Base-by-base conservation (phyloP, 2,888 invertebrate genomes). In the Aricia artaxerxes region DNA sequence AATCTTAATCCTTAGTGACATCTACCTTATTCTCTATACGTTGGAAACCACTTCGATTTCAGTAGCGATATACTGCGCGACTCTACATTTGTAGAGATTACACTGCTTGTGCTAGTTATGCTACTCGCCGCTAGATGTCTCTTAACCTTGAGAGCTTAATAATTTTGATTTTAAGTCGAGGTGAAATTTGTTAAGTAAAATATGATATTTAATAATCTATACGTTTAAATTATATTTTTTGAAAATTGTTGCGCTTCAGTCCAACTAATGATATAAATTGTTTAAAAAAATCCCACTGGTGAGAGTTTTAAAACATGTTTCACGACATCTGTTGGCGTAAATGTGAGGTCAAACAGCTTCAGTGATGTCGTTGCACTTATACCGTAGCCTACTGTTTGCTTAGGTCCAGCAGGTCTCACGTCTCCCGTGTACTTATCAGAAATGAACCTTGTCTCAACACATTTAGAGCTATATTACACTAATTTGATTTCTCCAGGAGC, bases 41-140 rank as follows among this genome's bases (percentile, higher is more conserved):
- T 11, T 69, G 69, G 35, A 11, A 38, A 69, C 5, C 16, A 6
- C 13, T 69, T 69, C 4, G 44, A 49, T 49, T 49, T 44, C 44
- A 44, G 44, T 9, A 11, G 0, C 57, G 11, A 64, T 11, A 6
- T 31, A 64, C 24, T 64, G 9, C 24, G 64, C 31, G 64, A 11
- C 69, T 69, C 69, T 69, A 69, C 38, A 69, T 69, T 35, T 35
- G 38, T 69, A 35, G 69, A 69, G 69, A 49, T 49, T 4, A 31
- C 31, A 35, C 31, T 16, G 57, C 57, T 57, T 57, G 57, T 57
- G 4, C 35, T 35, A 69, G 69, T 83, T 69, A 2, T 44, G 81
- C 89, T 89, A 88, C 84, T 88, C 82, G 79, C 79, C 85, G 81
- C 85, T 83, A 89, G 91, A 84, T 87, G 87, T 85, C 88, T 76